phyloP scores from a whole-genome alignment of 2,113 vertebrate species.

The Orthonyx spaldingii region DNA sequence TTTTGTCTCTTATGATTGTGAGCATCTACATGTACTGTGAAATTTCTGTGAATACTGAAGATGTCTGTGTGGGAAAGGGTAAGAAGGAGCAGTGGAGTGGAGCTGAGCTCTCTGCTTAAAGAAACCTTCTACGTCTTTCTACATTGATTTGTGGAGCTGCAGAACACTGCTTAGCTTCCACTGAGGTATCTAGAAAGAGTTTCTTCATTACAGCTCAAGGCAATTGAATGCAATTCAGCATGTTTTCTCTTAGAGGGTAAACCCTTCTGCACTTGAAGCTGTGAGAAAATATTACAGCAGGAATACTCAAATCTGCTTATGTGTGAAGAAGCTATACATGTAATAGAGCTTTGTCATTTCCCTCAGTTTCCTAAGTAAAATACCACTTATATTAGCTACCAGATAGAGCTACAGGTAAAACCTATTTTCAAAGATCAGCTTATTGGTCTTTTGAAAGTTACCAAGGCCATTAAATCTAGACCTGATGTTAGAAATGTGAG shows the following conservation, averaged over 20 bases:
- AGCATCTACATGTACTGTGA: neutral
- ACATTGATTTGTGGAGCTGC: neutral
- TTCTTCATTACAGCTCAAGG: neutral
- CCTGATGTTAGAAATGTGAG: conserved; percentile 7
- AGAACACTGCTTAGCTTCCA: neutral
- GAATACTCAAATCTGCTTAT: neutral
- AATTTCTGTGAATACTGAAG: neutral
- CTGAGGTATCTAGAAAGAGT: neutral
- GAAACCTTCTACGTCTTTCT: neutral
- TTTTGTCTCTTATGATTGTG: neutral
- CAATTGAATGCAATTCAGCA: neutral
- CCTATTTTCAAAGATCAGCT: neutral
- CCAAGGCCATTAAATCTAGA: neutral
- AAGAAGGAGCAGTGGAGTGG: neutral
- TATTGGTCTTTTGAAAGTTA: neutral
- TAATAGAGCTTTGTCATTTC: neutral
- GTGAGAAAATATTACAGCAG: neutral
- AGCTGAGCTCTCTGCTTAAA: neutral
- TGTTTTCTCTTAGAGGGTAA: neutral
- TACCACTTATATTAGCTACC: neutral
- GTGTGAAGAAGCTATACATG: neutral
- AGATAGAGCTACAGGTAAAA: neutral
- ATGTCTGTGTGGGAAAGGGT: neutral
- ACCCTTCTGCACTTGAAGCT: neutral
- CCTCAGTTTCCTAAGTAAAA: neutral